phyloP scores from a whole-genome alignment of 2,888 invertebrate species.

The Ophion costatus region DNA sequence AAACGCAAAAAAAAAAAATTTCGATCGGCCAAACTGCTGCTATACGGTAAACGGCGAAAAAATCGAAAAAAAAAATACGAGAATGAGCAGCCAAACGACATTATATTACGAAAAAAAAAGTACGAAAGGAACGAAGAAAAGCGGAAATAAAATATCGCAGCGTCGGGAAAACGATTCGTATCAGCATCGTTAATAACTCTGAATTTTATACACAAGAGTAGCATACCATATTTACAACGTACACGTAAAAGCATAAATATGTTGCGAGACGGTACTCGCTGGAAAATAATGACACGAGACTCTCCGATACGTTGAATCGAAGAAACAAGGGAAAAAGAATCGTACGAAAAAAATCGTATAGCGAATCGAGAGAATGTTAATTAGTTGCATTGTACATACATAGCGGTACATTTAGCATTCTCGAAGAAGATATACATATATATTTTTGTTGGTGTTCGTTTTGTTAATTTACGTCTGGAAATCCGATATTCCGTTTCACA shows the following conservation, averaged over 20 bases:
- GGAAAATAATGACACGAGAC: conserved; percentile 43
- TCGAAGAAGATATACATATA: conserved; percentile 67
- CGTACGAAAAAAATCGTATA: conserved; percentile 59
- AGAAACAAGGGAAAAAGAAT: conserved; percentile 62
- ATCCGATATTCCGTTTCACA: conserved; percentile 30
- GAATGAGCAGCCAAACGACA: conserved; percentile 5
- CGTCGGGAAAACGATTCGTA: conserved; percentile 65
- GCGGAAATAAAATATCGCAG: conserved; percentile 56
- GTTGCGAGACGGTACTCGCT: conserved; percentile 38
- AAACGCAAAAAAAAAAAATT: conserved; percentile 25
- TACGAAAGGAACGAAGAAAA: conserved; percentile 5
- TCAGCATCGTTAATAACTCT: conserved; percentile 61
- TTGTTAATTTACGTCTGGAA: conserved; percentile 44
- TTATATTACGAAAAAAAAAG: conserved; percentile 30
- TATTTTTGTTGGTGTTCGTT: conserved; percentile 75
- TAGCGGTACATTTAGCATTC: conserved; percentile 77
- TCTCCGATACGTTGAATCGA: conserved; percentile 39
- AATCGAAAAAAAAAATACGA: background rate
- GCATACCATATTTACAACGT: conserved; percentile 27
- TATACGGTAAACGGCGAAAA: background rate
- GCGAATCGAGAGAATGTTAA: conserved; percentile 73
- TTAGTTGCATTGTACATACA: conserved; percentile 80
- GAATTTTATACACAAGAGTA: conserved; percentile 39
- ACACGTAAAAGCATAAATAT: conserved; percentile 45
- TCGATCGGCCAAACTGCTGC: conserved; percentile 15